These are phyloP conservation scores for Chrysolina oricalcia DNA, from an alignment of 2,888 invertebrate species.

Conservation along the genomic window DNA sequence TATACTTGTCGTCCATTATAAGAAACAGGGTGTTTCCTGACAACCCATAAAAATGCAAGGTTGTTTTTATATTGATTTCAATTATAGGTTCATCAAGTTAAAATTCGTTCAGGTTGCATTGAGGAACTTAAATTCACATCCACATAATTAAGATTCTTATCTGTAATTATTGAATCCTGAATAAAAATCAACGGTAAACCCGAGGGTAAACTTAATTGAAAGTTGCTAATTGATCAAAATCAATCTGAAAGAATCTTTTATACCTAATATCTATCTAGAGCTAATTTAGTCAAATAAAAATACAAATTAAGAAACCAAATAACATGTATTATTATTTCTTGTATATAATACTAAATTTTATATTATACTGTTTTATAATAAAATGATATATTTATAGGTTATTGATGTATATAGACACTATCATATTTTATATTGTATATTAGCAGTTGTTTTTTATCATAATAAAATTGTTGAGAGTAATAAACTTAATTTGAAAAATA, in stretches of 20 bases:
- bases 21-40: no score
- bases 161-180: no score
- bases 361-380: conserved; percentile 11
- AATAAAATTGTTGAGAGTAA: conserved; percentile 4
- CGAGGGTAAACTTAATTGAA: no score
- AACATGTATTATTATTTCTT: conserved; percentile 37
- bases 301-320: conserved; percentile 43
- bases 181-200: no score
- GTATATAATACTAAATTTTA: conserved; percentile 47
- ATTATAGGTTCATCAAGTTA: no score
- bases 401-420: conserved; percentile 7
- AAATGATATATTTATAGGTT: conserved; percentile 6
- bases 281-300: conserved; percentile 29
- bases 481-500: neutral
- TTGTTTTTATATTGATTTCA: no score
- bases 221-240: no score
- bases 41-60: no score
- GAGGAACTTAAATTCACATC: no score
- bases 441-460: neutral
- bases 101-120: no score
- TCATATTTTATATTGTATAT: conserved; percentile 14
- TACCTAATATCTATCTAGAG: neutral
- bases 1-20: no score
- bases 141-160: no score
- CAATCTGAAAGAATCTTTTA: neutral